A percentile compares a stretch with the other conserved stretches of the same genome.
These are phyloP conservation scores for Rostratula benghalensis DNA, from an alignment of 2,113 vertebrate genomes.

Conservation along the genomic window DNA sequence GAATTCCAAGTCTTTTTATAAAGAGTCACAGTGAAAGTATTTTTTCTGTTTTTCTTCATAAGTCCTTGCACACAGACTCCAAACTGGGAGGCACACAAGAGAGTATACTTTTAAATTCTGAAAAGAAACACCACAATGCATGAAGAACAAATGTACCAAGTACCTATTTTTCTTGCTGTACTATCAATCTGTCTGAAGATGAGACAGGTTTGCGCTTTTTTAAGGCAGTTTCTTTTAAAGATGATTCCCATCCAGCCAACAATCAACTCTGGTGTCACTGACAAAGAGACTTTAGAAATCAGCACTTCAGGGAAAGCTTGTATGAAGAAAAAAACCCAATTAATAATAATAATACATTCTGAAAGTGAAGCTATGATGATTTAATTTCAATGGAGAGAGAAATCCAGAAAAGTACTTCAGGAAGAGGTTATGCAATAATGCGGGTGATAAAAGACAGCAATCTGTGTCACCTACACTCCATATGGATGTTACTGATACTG, in stretches of 20 bases:
- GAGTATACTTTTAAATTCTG: neutral
- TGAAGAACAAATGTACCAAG: neutral
- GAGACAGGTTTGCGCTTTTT: neutral
- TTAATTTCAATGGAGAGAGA: neutral
- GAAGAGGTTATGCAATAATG: neutral
- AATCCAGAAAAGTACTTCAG: conserved; percentile 12
- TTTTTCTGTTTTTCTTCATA: neutral
- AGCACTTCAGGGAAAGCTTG: neutral
- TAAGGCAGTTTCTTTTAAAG: neutral
- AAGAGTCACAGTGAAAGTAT: neutral
- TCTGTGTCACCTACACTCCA: conserved; percentile 55
- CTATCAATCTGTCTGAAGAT: neutral
- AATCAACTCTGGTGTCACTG: neutral
- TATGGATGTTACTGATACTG: neutral
- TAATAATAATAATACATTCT: neutral
- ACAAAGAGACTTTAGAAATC: neutral
- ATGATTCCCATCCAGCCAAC: neutral
- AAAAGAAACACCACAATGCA: neutral
- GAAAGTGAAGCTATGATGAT: neutral
- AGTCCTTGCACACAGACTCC: neutral
- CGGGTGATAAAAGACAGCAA: conserved; percentile 28
- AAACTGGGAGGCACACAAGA: neutral
- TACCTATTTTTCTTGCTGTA: neutral
- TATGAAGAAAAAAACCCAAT: neutral
- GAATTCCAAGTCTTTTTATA: neutral